phyloP scores from a whole-genome alignment of 1,140 invertebrate species.

The Bombus sibiricus region DNA sequence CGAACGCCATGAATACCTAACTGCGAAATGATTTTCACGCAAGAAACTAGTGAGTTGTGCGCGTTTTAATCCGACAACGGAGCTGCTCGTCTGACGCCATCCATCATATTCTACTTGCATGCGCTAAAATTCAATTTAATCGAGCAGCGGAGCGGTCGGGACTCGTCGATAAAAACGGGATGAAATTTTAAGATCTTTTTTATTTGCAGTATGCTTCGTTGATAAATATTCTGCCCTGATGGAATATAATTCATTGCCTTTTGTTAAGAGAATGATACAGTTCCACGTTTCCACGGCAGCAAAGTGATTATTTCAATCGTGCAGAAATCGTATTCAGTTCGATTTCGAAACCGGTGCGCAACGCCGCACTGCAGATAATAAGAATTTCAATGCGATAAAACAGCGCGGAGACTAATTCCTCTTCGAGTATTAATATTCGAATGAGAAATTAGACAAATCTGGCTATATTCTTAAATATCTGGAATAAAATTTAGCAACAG shows the following conservation, averaged over 20 bases:
- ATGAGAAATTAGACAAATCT: background rate
- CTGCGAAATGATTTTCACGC: slow-evolving; percentile 4
- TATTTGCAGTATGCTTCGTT: background rate
- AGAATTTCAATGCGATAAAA: background rate
- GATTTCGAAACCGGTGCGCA: background rate
- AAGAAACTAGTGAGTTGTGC: slow-evolving; percentile 11
- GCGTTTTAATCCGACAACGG: slow-evolving; percentile 26
- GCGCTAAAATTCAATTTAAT: slow-evolving; percentile 47
- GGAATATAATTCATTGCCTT: slow-evolving; percentile 31
- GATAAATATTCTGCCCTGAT: slow-evolving; percentile 18
- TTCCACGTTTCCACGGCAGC: background rate
- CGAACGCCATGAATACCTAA: slow-evolving; percentile 32
- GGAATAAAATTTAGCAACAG: no score
- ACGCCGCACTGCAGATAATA: background rate
- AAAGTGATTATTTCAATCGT: slow-evolving; percentile 15
- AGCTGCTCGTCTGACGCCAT: slow-evolving; percentile 19
- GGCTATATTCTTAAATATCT: background rate
- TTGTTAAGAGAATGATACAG: slow-evolving; percentile 1
- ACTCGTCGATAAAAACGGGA: slow-evolving; percentile 37
- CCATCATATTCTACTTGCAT: slow-evolving; percentile 47
- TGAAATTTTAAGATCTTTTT: slow-evolving; percentile 29
- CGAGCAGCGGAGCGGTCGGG: background rate
- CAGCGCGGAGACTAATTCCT: background rate
- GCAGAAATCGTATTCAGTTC: background rate
- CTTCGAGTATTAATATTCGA: background rate